Base-by-base conservation (phyloP, 2,888 invertebrate species). In the Eugnorisma glareosa region DNA sequence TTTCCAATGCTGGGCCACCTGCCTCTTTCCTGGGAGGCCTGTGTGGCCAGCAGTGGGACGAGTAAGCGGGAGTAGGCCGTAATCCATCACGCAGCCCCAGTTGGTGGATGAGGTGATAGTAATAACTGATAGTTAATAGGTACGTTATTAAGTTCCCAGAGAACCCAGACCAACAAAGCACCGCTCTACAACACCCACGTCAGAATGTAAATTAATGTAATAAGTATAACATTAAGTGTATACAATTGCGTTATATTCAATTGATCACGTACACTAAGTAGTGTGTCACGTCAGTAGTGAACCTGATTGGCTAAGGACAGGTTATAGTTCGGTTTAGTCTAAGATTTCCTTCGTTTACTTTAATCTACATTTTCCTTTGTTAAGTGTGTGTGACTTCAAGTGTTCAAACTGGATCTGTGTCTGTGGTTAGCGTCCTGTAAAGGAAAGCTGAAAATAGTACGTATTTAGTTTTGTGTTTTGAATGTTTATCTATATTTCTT, bases 161-260 rank as follows among this genome's bases (percentile, higher is more conserved):
- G 75, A 82, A 84, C 81, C 75, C 37, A 37, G 8, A 13, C 8
- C 0, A 48, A 45, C 11, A 15, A 28, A 45, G 13, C 43, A 35
- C 24, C 57, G 8, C n/a, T 43, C 24, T 0, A 35, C 63, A 59
- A 31, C 24, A 48, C 85, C 81, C 70, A 76, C 85, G 64, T 54
- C 57, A 75, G 48, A 81, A 78, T 81, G 57, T 57, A 61, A 61
- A 48, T 43, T 40, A 73, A 45, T 51, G 48, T 84, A 59, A 61
- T 68, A 76, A 68, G 64, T 75, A 69, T 84, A 79, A 74, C 51
- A 59, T 75, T 40, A 63, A 40, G 45, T 10, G 11, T 51, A 67
- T 54, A 43, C 54, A 61, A 84, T 85, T 81, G 76, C 82, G 73
- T 68, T 81, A 70, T 51, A 81, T 67, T 76, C 28, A 73, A 80